These are phyloP conservation scores for Stomatorhinus walkeri DNA, from an alignment of 2,797 vertebrate species.

Conservation along the genomic window DNA sequence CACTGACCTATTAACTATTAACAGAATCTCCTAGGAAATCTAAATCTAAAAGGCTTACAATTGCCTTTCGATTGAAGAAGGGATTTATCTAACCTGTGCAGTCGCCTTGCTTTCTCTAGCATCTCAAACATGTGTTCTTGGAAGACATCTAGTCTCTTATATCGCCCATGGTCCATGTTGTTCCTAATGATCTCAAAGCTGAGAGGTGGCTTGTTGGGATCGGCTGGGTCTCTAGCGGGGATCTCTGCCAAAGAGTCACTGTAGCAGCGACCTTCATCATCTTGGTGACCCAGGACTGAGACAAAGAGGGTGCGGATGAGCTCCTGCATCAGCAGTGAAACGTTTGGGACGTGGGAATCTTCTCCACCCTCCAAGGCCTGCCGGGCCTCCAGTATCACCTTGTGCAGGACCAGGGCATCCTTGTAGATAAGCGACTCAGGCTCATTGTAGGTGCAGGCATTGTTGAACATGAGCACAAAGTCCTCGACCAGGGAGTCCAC, in stretches of 20 bases:
- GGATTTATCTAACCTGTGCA: conserved; percentile 74
- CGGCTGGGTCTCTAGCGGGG: conserved; percentile 74
- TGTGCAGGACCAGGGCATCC: conserved; percentile 88
- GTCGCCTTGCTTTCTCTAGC: conserved; percentile 83
- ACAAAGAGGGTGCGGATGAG: conserved; percentile 96
- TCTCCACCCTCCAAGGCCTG: conserved; percentile 90
- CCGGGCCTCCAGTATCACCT: conserved; percentile 84
- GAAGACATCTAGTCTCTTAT: conserved; percentile 88
- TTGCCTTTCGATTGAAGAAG: neutral
- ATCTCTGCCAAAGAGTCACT: conserved; percentile 97
- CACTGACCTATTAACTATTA: neutral
- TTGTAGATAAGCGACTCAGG: conserved; percentile 96
- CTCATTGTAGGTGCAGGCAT: conserved; percentile 96
- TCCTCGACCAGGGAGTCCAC: conserved; percentile 95
- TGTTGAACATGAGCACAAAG: conserved; percentile 98
- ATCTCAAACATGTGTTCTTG: conserved; percentile 99
- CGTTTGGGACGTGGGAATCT: conserved; percentile 84
- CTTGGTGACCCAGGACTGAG: conserved; percentile 93
- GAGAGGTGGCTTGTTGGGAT: conserved; percentile 73
- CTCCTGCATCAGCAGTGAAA: conserved; percentile 89
- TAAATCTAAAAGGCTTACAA: neutral
- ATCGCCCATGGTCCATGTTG: conserved; percentile 85
- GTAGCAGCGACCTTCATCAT: conserved; percentile 95
- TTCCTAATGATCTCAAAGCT: conserved; percentile 90
- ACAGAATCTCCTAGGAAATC: neutral